phyloP scores from a whole-genome alignment of 2,797 vertebrate species.

The Saxicola maurus region DNA sequence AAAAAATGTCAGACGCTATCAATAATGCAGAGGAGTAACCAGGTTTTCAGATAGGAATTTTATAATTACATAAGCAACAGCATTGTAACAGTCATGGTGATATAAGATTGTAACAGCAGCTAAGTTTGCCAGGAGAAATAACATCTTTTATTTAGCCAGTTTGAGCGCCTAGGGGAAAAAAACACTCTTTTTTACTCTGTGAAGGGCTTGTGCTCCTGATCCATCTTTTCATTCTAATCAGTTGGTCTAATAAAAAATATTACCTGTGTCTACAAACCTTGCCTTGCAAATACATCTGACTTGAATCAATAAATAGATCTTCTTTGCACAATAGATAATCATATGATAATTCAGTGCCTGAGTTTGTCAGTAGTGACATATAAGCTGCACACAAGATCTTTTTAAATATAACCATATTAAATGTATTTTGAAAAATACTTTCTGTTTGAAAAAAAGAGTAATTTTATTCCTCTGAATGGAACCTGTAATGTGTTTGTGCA shows the following conservation, averaged over 20 bases:
- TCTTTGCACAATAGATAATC: conserved; percentile 19
- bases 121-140: not conserved
- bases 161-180: not conserved
- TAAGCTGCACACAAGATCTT: not conserved
- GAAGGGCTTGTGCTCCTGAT: not conserved
- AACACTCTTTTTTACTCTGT: not conserved
- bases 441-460: not conserved
- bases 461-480: not conserved
- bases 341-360: conserved; percentile 1
- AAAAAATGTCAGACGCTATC: not conserved
- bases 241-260: conserved; percentile 31
- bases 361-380: conserved; percentile 9
- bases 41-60: not conserved
- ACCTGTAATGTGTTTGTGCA: not conserved
- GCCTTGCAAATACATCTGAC: conserved; percentile 15
- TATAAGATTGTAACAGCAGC: not conserved
- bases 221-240: conserved; percentile 20
- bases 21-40: not conserved
- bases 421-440: conserved; percentile 17
- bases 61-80: conserved; percentile 4
- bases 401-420: not conserved
- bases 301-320: conserved; percentile 24
- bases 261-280: conserved; percentile 18
- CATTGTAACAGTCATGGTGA: not conserved
- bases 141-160: not conserved